Evolutionary conservation across 2,888 invertebrate genomes (phyloP).

Genomic region (Dryobota labecula): DNA sequence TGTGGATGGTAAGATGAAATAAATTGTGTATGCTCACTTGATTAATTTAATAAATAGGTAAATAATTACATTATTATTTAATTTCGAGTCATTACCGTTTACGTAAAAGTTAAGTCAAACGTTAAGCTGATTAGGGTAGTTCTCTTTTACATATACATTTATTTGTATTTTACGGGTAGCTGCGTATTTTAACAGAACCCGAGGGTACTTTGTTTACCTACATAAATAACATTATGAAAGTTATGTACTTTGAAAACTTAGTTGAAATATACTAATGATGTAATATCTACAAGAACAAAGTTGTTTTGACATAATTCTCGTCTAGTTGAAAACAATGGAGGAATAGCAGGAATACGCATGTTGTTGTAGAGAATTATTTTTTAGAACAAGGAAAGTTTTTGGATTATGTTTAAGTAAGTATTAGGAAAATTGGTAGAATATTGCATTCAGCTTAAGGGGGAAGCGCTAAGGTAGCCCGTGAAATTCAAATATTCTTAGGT

Average conservation of each 20-base stretch:
- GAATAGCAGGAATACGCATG: background rate
- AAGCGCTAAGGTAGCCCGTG: no score
- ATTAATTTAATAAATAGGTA: background rate
- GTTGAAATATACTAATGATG: constrained; percentile 65
- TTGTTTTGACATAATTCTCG: constrained; percentile 54
- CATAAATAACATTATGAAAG: constrained; percentile 66
- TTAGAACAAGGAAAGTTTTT: background rate
- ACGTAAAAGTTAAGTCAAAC: constrained; percentile 40
- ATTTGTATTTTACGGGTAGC: constrained; percentile 59
- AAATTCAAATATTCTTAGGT: no score
- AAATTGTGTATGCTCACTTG: background rate
- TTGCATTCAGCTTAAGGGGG: no score
- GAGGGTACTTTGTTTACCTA: constrained; percentile 59
- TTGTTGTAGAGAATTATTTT: constrained; percentile 10
- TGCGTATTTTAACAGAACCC: constrained; percentile 61
- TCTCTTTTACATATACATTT: constrained; percentile 39
- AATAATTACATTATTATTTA: background rate
- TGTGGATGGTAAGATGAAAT: background rate
- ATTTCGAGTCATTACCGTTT: constrained; percentile 28
- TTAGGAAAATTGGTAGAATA: no score
- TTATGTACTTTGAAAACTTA: constrained; percentile 62
- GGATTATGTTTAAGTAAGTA: no score
- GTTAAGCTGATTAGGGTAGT: constrained; percentile 53
- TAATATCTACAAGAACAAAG: constrained; percentile 54
- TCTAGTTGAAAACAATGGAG: constrained; percentile 43